Conservation (phyloP, 1,140 invertebrate genomes). For the Pogonognathellus flavescens region DNA sequence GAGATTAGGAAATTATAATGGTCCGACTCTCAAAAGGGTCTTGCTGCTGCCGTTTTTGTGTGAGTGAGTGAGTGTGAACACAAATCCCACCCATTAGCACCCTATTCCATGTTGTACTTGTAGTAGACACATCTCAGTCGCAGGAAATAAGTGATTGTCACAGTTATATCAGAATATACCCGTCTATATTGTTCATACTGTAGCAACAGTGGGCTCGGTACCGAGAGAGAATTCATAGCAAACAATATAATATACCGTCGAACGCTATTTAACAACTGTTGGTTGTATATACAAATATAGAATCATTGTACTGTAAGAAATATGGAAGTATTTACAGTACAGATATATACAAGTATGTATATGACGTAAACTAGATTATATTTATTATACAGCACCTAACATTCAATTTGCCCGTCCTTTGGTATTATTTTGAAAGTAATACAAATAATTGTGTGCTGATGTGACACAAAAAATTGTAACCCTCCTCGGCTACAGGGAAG, state of each 20-base stretch:
- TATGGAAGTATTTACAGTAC: too few species aligned
- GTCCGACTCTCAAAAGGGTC: not conserved
- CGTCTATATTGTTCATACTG: too few species aligned
- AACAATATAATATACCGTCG: not conserved
- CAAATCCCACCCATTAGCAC: constrained; percentile 53
- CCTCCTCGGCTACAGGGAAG: not conserved
- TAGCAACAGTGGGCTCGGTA: not conserved
- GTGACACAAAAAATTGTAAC: constrained; percentile 34
- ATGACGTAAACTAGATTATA: too few species aligned
- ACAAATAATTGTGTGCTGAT: not conserved
- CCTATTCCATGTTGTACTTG: constrained; percentile 2
- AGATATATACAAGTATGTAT: too few species aligned
- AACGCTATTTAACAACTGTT: too few species aligned
- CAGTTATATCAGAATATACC: too few species aligned
- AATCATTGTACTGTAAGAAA: too few species aligned
- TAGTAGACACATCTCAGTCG: not conserved
- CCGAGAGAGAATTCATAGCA: constrained; percentile 18
- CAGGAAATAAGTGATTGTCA: constrained; percentile 2
- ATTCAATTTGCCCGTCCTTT: too few species aligned
- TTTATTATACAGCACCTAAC: too few species aligned
- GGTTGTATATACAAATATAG: too few species aligned
- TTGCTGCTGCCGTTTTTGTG: too few species aligned
- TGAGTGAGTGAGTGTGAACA: constrained; percentile 42
- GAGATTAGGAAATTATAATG: too few species aligned
- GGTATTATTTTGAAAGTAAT: constrained; percentile 10